Percentiles rank a stretch among this genome's conserved stretches.
phyloP scores from a whole-genome alignment of 2,797 vertebrate species.

The Clarias fuscus region DNA sequence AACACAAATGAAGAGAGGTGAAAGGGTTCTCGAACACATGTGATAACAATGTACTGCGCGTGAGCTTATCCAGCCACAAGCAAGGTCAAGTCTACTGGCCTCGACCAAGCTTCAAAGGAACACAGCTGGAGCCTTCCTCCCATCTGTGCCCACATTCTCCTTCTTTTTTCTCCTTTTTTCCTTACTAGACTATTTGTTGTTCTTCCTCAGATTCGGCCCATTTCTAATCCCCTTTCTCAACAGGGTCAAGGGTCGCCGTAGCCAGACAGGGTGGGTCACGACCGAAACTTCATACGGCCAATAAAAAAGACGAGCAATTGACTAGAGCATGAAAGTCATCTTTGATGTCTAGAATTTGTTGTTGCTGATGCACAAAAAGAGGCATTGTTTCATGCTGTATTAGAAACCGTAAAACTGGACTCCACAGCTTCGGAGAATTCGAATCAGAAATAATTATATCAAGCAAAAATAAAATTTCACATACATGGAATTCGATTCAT shows the following conservation, averaged over 20 bases:
- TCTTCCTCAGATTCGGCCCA: constrained; percentile 8
- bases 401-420: not conserved
- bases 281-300: constrained; percentile 43
- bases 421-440: not conserved
- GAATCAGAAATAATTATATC: not conserved
- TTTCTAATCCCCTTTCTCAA: constrained; percentile 29
- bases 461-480: not conserved
- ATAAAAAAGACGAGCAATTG: constrained; percentile 39
- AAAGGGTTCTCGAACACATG: not conserved
- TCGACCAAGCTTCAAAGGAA: constrained; percentile 67
- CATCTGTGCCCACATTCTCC: constrained; percentile 53
- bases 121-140: constrained; percentile 55
- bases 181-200: constrained; percentile 13
- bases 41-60: constrained; percentile 38
- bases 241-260: constrained; percentile 32
- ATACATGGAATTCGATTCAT: not conserved
- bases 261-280: constrained; percentile 41
- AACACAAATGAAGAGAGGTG: not conserved
- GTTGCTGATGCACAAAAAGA: not conserved
- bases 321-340: not conserved
- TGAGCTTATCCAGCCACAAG: constrained; percentile 59
- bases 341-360: constrained; percentile 18
- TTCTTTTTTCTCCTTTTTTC: constrained; percentile 52
- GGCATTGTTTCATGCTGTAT: constrained; percentile 16
- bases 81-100: constrained; percentile 68